Evolutionary conservation across 2,888 invertebrate species (phyloP).

Genomic region (Biston betularia): DNA sequence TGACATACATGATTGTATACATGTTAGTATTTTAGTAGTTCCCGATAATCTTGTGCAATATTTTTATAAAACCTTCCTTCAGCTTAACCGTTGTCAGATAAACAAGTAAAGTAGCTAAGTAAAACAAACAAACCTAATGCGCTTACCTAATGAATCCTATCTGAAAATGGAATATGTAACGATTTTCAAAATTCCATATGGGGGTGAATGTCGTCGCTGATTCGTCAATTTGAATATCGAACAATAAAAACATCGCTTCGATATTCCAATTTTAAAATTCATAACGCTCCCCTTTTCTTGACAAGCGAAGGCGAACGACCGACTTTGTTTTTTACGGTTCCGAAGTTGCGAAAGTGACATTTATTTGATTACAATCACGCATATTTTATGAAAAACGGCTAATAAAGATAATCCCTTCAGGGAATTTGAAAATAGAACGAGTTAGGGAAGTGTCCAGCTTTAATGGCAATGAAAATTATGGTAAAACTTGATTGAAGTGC

Average conservation of each 20-base stretch:
- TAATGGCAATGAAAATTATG: not conserved
- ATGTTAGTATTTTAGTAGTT: too few relatives aligned
- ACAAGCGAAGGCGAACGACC: constrained; percentile 18
- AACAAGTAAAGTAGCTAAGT: constrained; percentile 2
- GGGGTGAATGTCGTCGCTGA: constrained; percentile 52
- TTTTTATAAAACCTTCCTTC: too few relatives aligned
- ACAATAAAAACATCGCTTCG: constrained; percentile 57
- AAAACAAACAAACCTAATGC: constrained; percentile 21
- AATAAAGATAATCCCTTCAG: constrained; percentile 30
- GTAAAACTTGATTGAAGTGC: not conserved
- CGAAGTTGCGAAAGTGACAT: constrained; percentile 43
- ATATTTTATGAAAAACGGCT: constrained; percentile 36
- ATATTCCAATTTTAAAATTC: constrained; percentile 72
- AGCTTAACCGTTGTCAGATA: not conserved
- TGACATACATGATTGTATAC: too few relatives aligned
- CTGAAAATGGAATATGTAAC: constrained; percentile 24
- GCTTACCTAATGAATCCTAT: constrained; percentile 26
- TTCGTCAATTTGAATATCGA: constrained; percentile 72
- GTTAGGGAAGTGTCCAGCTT: not conserved
- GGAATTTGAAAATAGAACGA: constrained; percentile 3
- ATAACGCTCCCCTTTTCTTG: constrained; percentile 57
- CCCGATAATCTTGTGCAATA: too few relatives aligned
- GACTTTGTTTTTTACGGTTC: constrained; percentile 28
- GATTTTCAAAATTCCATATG: constrained; percentile 35
- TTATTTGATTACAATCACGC: constrained; percentile 49